Base-by-base conservation (phyloP, 2,888 invertebrate genomes). In the Busseola fusca region DNA sequence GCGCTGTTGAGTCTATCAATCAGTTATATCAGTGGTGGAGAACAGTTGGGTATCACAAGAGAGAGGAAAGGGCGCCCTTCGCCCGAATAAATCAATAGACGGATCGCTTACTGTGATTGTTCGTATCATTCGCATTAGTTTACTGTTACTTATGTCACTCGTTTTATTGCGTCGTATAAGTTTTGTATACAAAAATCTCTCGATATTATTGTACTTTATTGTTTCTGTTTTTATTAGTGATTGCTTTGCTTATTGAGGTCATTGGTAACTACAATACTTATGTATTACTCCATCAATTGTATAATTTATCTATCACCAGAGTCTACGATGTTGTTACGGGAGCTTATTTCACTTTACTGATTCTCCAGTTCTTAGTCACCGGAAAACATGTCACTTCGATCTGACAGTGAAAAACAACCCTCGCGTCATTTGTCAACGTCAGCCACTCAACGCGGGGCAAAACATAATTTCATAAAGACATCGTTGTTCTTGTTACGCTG, bases 381-480 rank as follows among this genome's bases (percentile, higher is more conserved):
- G 92, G 90, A 91, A 91, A 92, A 93, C 93, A 92, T 93, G 91
- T 93, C 94, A 93, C 93, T 93, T 94, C 93, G 93, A 94, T 93
- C 92, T 92, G 93, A 94, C 94, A 94, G 93, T 93, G 93, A 93
- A 93, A 94, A 94, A 93, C 94, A 94, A 88, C 92, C 91, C 89
- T 87, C 90, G 88, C 88, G 91, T 94, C 94, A 93, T 95, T 94
- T 94, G 93, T 95, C 94, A 94, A 94, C 89, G 95, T 94, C 95
- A 93, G 89, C 90, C 88, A 91, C 94, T 93, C 94, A 91, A 87
- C 93, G 92, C 89, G 88, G 86, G 87, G 92, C 91, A 92, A 93
- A 93, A 93, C 93, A 94, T 94, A 93, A 95, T 94, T 94, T 93
- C 91, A 94, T 94, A 94, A 94, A 94, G 94, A 94, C 93, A 93